Evolutionary conservation across 2,113 vertebrate genomes (phyloP), one percentile per base, ranked within the genome.

Genomic region (Zeus faber): DNA sequence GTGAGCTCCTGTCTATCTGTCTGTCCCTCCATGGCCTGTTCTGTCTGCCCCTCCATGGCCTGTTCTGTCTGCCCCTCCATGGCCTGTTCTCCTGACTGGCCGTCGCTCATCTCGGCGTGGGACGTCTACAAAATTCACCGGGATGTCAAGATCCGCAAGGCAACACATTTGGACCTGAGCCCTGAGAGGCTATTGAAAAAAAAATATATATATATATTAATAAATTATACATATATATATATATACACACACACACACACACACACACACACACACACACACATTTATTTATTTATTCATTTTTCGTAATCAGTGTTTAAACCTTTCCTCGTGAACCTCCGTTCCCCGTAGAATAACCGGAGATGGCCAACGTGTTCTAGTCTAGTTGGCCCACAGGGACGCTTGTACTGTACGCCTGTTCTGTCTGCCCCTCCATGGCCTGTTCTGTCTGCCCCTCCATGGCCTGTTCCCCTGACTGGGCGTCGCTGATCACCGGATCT

Each of bases 131-230:
- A 55, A 40, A n/a, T n/a, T 51, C 27, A 16, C 10, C 49, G 43
- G 13, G 49, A 27, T 65, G 54, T 55, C 72, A 68, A 58, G 58
- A 65, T 76, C 69, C 50, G 65, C 20, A 11, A n/a, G 3, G 37
- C 37, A 16, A 13, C 37, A n/a, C 5, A n/a, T n/a, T n/a, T n/a
- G 17, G 37, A 16, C 37, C 11, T 16, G 17, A 40, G 1, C 43
- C 21, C 41, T 21, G 4, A 4, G 20, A 45, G 43, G 43, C 18
- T 45, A 45, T 9, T 45, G 20, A 45, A n/a, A 45, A 21, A 45
- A 22, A n/a, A n/a, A n/a, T n/a, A n/a, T n/a, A n/a, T n/a, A n/a
- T n/a, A n/a, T n/a, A n/a, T n/a, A n/a, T n/a, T n/a, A n/a, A n/a
- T n/a, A n/a, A n/a, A n/a, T n/a, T 45, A n/a, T n/a, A n/a, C n/a